phyloP scores from a whole-genome alignment of 1,140 invertebrate genomes.

The Lerema accius region DNA sequence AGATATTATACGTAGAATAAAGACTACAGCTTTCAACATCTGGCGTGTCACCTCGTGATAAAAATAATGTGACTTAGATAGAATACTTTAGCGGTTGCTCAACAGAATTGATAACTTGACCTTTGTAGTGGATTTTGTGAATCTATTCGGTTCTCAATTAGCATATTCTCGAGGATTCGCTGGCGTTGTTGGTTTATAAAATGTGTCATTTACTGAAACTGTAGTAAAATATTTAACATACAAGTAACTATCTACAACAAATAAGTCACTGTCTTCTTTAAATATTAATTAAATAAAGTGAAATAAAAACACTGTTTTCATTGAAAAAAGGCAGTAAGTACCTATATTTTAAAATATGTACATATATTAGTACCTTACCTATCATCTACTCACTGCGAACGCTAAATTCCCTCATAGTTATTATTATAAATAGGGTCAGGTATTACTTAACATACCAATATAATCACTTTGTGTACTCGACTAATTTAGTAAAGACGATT shows the following conservation, averaged over 20 bases:
- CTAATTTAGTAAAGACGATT: conserved; percentile 24
- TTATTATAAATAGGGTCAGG: not conserved
- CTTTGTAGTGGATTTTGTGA: conserved; percentile 18
- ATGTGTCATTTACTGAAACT: no score
- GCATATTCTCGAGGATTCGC: conserved; percentile 15
- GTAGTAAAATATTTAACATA: no score
- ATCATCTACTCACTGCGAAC: no score
- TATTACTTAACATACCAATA: not conserved
- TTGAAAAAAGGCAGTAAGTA: no score
- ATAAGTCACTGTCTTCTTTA: no score
- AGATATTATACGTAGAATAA: not conserved
- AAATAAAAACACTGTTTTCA: no score
- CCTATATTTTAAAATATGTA: no score
- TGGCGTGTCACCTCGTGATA: conserved; percentile 14
- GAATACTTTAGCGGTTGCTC: conserved; percentile 13
- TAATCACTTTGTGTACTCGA: conserved; percentile 25
- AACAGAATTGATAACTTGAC: conserved; percentile 19
- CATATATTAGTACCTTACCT: no score
- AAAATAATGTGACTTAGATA: no score
- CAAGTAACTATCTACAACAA: no score
- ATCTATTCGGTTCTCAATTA: conserved; percentile 14
- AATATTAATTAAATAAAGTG: no score
- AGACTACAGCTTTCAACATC: not conserved
- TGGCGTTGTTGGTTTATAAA: not conserved
- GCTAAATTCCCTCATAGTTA: no score